A percentile compares a stretch with the other conserved stretches of the same genome.
phyloP scores from a whole-genome alignment of 2,797 vertebrate species.

The Catostomus latipinnis region DNA sequence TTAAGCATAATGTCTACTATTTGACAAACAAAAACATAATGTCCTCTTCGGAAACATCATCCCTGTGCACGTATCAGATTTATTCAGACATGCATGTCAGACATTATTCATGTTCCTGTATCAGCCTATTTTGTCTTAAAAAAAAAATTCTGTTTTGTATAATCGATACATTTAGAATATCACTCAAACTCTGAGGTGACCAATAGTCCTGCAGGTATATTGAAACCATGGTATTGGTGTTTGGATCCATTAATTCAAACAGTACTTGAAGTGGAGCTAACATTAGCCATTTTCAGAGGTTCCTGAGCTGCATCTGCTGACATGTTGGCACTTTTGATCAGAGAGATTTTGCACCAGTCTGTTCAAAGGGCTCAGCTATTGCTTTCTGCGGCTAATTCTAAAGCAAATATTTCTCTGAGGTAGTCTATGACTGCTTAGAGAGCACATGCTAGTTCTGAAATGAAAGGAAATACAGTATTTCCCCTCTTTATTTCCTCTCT shows the following conservation, averaged over 20 bases:
- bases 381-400: constrained; percentile 58
- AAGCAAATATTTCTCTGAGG: constrained; percentile 63
- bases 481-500: constrained; percentile 59
- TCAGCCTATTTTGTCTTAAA: constrained; percentile 13
- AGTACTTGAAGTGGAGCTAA: constrained; percentile 47
- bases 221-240: constrained; percentile 22
- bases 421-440: constrained; percentile 48
- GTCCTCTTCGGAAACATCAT: constrained; percentile 40
- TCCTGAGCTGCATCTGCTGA: constrained; percentile 51
- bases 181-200: constrained; percentile 33
- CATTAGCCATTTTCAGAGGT: constrained; percentile 25
- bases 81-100: constrained; percentile 9
- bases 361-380: constrained; percentile 59
- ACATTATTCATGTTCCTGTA: constrained; percentile 18
- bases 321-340: constrained; percentile 57
- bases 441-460: constrained; percentile 56
- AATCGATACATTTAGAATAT: constrained; percentile 16
- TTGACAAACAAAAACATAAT: constrained; percentile 49
- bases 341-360: constrained; percentile 57
- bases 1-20: constrained; percentile 48
- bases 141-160: constrained; percentile 19
- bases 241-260: constrained; percentile 43
- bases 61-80: constrained; percentile 26
- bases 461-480: constrained; percentile 65
- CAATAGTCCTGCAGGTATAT: constrained; percentile 8